Percentiles rank a stretch among this genome's conserved stretches.
Conservation (phyloP, 1,140 invertebrate species). For the Drosophila prosaltans region DNA sequence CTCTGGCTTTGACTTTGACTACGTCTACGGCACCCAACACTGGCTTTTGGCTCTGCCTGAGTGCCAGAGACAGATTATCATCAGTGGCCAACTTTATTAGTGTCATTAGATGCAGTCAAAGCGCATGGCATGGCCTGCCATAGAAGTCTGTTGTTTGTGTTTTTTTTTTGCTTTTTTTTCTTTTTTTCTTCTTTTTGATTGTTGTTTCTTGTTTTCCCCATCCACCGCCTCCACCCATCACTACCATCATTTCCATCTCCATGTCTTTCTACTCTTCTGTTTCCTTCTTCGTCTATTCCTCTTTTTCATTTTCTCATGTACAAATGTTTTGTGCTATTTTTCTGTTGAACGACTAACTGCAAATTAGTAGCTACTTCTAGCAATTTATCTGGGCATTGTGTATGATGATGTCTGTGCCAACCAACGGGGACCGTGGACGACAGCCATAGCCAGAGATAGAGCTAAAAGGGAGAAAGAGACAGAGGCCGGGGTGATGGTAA, state of each 20-base stretch:
- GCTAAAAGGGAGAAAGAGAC: not conserved
- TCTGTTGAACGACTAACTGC: slow-evolving; percentile 65
- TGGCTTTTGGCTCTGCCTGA: slow-evolving; percentile 14
- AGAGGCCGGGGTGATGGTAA: not conserved
- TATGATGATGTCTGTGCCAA: slow-evolving; percentile 13
- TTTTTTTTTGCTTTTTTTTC: slow-evolving; percentile 28
- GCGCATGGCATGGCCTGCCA: slow-evolving; percentile 61
- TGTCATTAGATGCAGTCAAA: slow-evolving; percentile 78
- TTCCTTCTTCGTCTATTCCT: slow-evolving; percentile 19
- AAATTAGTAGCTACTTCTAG: slow-evolving; percentile 78
- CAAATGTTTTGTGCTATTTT: slow-evolving; percentile 31
- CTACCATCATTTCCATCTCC: not conserved
- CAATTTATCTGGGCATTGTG: slow-evolving; percentile 72
- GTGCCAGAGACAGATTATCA: slow-evolving; percentile 76
- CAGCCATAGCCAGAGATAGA: not conserved
- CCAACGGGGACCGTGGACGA: slow-evolving; percentile 1
- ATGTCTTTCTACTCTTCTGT: not conserved
- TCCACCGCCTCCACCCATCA: slow-evolving; percentile 11
- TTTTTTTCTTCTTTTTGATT: slow-evolving; percentile 34
- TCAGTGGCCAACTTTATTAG: slow-evolving; percentile 78
- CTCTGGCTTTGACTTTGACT: not conserved
- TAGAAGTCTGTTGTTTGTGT: slow-evolving; percentile 49
- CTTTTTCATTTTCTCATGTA: slow-evolving; percentile 27
- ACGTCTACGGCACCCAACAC: not conserved
- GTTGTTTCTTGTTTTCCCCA: slow-evolving; percentile 7